Evolutionary conservation across 2,888 invertebrate genomes (phyloP).

Genomic region (Acanthosepion lycidas): DNA sequence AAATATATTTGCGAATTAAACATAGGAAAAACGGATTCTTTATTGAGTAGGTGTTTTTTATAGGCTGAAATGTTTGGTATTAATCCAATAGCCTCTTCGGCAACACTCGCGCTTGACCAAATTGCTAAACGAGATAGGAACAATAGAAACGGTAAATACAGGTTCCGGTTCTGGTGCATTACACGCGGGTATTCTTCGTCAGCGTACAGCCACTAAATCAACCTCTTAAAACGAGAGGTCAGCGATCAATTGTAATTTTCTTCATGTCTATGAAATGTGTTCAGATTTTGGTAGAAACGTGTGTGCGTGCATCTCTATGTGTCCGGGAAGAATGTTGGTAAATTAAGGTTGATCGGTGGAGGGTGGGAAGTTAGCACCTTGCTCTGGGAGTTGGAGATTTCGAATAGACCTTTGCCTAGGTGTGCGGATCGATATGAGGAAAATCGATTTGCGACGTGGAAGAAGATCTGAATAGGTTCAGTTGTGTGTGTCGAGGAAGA

Average conservation of each 20-base stretch:
- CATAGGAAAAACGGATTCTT: no score
- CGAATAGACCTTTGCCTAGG: not conserved
- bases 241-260: conserved; percentile 8
- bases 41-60: no score
- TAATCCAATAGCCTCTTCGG: no score
- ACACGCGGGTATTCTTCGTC: not conserved
- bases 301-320: not conserved
- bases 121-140: not conserved
- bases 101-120: not conserved
- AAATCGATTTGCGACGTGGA: not conserved
- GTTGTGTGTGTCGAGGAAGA: not conserved
- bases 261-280: not conserved
- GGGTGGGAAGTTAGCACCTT: not conserved
- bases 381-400: conserved; percentile 21
- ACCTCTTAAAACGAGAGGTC: not conserved
- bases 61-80: no score
- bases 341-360: conserved; percentile 7
- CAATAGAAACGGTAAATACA: not conserved
- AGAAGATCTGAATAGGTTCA: not conserved
- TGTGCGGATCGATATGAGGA: not conserved
- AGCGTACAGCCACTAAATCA: not conserved
- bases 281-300: not conserved
- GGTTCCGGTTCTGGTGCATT: not conserved
- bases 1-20: no score
- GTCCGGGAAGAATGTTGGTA: not conserved